Evolutionary conservation across 2,888 invertebrate genomes (phyloP), one percentile per base, ranked within the genome.

Genomic region (Pristionchus arcanus): DNA sequence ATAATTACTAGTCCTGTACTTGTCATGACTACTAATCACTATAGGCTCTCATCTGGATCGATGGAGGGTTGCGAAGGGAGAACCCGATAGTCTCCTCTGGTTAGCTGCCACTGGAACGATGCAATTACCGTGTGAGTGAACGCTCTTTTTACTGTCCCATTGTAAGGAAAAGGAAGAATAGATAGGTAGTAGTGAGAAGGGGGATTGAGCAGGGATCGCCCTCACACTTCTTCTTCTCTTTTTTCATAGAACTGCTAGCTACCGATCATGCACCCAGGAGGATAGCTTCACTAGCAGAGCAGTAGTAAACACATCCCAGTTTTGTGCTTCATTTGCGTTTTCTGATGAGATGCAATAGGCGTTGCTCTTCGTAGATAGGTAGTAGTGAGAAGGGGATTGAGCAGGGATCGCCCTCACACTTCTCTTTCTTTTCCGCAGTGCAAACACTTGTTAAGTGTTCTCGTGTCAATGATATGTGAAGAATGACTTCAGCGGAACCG

Each of bases 101-200:
- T 84, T 94, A 68, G 94, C 94, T 19, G 94, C 94, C n/a, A 94
- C 94, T 31, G 94, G 94, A 55, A 94, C 94, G 19, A 94, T 94
- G 93, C 93, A 93, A 90, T 90, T 94, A 71, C 94, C 94, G 55
- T 90, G 93, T 92, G 83, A 88, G 83, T 71, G 21, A 59, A 84
- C 84, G 84, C 53, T 34, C 85, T 85, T 85, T 85, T 59, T 66
- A 66, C 85, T 63, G 34, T 31, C 66, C 66, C 66, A 66, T 66
- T 85, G 85, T 85, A 21, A 55, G 42, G 83, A 25, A n/a, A n/a
- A 34, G 34, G 37, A 83, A 34, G 49, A 37, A 34, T 34, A 71
- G 71, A 34, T 34, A 71, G 71, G 31, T 7, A 34, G 71, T 19
- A 68, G 68, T n/a, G 3, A 68, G 71, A 15, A 16, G 7, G 37